These are phyloP conservation scores for Tinamus major DNA, from an alignment of 2,797 vertebrate species.

Conservation along the genomic window DNA sequence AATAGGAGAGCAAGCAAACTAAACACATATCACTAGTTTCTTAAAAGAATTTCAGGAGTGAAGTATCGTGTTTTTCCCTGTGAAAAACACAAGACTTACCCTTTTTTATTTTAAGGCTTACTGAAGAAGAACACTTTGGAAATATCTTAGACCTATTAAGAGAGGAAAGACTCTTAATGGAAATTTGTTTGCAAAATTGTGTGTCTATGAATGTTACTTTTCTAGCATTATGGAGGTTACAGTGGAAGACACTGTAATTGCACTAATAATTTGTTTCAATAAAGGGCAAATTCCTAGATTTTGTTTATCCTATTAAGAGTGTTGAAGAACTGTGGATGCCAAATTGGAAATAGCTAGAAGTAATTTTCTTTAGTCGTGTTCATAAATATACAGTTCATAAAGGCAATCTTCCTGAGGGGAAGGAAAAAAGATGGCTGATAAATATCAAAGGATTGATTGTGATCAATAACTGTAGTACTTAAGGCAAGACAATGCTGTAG, in stretches of 20 bases:
- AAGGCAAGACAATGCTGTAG: not conserved
- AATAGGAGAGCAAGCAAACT: slow-evolving; percentile 6
- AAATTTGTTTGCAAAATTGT: not conserved
- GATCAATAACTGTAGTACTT: slow-evolving; percentile 7
- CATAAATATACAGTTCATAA: slow-evolving; percentile 43
- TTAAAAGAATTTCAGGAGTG: slow-evolving; percentile 1
- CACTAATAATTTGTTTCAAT: slow-evolving; percentile 21
- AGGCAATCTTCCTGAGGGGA: slow-evolving; percentile 41
- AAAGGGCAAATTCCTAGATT: not conserved
- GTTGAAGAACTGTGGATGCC: not conserved
- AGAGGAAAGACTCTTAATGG: not conserved
- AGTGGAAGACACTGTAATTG: slow-evolving; percentile 21
- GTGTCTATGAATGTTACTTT: not conserved
- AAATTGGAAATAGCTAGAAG: slow-evolving; percentile 51
- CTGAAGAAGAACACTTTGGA: not conserved
- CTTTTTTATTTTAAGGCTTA: slow-evolving; percentile 6
- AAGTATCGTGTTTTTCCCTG: slow-evolving; percentile 2
- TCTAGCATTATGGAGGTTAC: not conserved
- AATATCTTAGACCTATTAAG: not conserved
- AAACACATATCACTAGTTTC: not conserved
- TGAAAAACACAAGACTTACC: not conserved
- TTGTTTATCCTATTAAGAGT: not conserved
- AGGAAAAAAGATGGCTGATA: slow-evolving; percentile 58
- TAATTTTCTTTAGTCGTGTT: slow-evolving; percentile 61
- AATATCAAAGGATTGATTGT: slow-evolving; percentile 57